Conservation (phyloP, 2,888 invertebrate genomes). For the Sturmia bella region DNA sequence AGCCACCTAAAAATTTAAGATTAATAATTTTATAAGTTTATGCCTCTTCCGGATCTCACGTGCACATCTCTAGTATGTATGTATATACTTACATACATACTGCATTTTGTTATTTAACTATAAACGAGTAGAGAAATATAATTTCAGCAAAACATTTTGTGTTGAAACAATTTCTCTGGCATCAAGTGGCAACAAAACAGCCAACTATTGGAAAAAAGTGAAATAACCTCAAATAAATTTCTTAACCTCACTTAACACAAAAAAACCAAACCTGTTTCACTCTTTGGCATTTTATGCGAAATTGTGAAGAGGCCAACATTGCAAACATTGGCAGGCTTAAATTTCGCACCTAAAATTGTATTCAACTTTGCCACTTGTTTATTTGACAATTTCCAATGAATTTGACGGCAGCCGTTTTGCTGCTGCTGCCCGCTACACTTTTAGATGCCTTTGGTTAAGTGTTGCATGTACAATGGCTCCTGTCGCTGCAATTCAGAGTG, state of each 20-base stretch:
- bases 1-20: no score
- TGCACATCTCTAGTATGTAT: no score
- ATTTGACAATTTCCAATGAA: background rate
- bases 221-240: constrained; percentile 67
- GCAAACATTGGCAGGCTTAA: constrained; percentile 11
- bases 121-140: background rate
- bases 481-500: constrained; percentile 42
- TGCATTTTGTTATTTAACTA: background rate
- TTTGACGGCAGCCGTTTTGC: constrained; percentile 9
- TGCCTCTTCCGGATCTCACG: no score
- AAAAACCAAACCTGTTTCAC: constrained; percentile 32
- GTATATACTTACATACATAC: background rate
- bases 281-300: constrained; percentile 20
- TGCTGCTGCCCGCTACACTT: background rate
- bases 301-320: constrained; percentile 17
- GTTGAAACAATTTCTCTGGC: constrained; percentile 54
- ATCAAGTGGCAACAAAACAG: constrained; percentile 13
- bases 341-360: constrained; percentile 31
- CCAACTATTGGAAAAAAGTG: background rate
- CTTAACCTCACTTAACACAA: constrained; percentile 57
- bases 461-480: constrained; percentile 60
- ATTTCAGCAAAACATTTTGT: constrained; percentile 32
- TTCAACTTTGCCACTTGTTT: background rate
- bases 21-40: no score
- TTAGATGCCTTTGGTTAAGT: constrained; percentile 55